Evolutionary conservation across 2,113 vertebrate species (phyloP).

Genomic region (Neogobius melanostomus): DNA sequence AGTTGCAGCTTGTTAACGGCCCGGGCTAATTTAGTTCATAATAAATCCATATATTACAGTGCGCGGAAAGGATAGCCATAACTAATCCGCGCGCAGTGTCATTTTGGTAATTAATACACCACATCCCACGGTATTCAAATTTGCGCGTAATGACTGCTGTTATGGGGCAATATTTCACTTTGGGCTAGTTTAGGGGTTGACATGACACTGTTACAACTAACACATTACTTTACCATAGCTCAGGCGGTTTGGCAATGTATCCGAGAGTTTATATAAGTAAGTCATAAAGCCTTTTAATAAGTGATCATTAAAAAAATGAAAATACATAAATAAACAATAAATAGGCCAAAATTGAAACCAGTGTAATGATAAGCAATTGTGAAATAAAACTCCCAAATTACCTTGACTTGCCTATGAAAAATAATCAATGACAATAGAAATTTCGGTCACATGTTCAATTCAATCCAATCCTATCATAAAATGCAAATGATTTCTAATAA

Average conservation of each 20-base stretch:
- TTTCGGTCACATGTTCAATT: neutral
- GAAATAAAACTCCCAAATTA: too few species aligned
- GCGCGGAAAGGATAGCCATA: neutral
- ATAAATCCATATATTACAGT: constrained; percentile 16
- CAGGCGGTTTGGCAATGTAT: neutral
- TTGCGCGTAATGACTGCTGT: constrained; percentile 4
- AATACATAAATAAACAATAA: neutral
- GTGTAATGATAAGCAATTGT: too few species aligned
- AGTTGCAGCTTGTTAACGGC: constrained; percentile 25
- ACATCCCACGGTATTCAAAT: neutral
- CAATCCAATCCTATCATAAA: constrained; percentile 18
- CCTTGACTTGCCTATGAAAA: too few species aligned
- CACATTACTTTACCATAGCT: neutral
- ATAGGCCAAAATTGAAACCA: too few species aligned
- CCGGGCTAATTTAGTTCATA: constrained; percentile 36
- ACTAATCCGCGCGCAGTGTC: constrained; percentile 2
- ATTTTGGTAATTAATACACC: constrained; percentile 18
- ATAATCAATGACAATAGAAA: neutral
- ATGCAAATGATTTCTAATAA: constrained; percentile 38
- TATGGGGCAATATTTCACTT: constrained; percentile 1
- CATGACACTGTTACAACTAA: constrained; percentile 11
- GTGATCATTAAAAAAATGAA: neutral
- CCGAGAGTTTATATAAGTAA: neutral
- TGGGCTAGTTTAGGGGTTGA: constrained; percentile 5
- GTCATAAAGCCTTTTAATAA: neutral